Evolutionary conservation across 2,797 vertebrate genomes (phyloP).

Genomic region (Benthosema pterotum): DNA sequence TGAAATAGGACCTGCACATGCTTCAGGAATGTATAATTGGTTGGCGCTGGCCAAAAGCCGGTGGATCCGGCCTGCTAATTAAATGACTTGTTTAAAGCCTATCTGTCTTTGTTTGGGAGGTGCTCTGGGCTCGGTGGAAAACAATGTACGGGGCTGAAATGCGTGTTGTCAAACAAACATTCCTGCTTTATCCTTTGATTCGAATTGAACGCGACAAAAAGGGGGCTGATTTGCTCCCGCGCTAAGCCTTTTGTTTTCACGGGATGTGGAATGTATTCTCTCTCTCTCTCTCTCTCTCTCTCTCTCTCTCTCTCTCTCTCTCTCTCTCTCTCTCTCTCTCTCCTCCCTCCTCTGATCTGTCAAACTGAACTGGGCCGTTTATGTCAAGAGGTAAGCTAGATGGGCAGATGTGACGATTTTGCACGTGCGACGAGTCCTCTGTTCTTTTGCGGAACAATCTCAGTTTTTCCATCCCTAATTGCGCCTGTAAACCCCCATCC

Average conservation of each 20-base stretch:
- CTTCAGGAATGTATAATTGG: constrained; percentile 86
- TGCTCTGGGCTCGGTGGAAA: constrained; percentile 72
- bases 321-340: background rate
- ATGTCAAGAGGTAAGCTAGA: constrained; percentile 53
- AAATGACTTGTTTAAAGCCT: constrained; percentile 87
- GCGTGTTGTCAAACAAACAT: constrained; percentile 83
- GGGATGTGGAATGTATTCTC: constrained; percentile 53
- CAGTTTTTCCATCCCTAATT: constrained; percentile 64
- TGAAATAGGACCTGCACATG: constrained; percentile 85
- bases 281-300: background rate
- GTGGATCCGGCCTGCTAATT: constrained; percentile 84
- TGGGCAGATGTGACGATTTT: too few species aligned
- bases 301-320: too few species aligned
- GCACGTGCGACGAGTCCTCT: constrained; percentile 27
- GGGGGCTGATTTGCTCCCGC: constrained; percentile 71
- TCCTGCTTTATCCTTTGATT: constrained; percentile 80
- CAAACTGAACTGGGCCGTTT: constrained; percentile 65
- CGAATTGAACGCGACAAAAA: constrained; percentile 73
- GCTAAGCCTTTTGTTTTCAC: constrained; percentile 72
- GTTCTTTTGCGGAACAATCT: constrained; percentile 57
- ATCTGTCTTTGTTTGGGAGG: constrained; percentile 85
- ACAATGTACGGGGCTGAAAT: constrained; percentile 79
- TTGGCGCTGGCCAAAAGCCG: constrained; percentile 76
- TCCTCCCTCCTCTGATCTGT: constrained; percentile 69
- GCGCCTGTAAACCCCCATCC: constrained; percentile 68